Evolutionary conservation across 2,113 vertebrate genomes (phyloP).

Genomic region (Chroicocephalus ridibundus): DNA sequence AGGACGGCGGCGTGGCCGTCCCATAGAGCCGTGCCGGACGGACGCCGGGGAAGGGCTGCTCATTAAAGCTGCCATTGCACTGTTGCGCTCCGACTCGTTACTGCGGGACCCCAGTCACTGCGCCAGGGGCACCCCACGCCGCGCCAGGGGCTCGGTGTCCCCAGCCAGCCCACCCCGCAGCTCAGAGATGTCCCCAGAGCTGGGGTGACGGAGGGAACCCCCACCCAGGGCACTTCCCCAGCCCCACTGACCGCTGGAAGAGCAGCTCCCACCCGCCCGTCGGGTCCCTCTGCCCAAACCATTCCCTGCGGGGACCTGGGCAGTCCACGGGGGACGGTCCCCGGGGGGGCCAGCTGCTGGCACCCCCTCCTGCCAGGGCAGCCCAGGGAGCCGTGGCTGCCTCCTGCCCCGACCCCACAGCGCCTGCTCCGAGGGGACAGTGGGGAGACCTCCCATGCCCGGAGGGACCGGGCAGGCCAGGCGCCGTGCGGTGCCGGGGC

Average conservation of each 20-base stretch:
- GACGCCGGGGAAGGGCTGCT: neutral
- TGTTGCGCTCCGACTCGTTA: rapidly evolving
- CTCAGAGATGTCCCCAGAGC: neutral
- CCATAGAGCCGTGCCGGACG: neutral
- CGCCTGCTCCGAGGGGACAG: neutral
- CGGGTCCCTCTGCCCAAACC: neutral
- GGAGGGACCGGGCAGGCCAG: neutral
- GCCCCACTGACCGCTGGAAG: rapidly evolving
- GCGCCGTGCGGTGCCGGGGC: neutral
- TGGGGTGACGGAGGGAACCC: too few species aligned
- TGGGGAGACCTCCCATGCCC: neutral
- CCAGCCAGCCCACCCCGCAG: neutral
- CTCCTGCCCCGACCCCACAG: neutral
- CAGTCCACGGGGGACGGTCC: rapidly evolving
- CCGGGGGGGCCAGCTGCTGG: too few species aligned
- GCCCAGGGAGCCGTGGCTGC: neutral
- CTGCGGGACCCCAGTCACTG: neutral
- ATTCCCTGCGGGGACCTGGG: neutral
- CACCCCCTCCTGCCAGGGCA: neutral
- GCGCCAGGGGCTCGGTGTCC: rapidly evolving
- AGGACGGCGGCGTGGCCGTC: rapidly evolving
- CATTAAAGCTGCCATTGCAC: neutral
- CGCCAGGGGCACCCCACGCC: neutral
- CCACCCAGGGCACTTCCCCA: rapidly evolving
- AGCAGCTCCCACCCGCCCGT: neutral